phyloP scores from a whole-genome alignment of 2,113 vertebrate genomes.

The Mormyrus lacerda region DNA sequence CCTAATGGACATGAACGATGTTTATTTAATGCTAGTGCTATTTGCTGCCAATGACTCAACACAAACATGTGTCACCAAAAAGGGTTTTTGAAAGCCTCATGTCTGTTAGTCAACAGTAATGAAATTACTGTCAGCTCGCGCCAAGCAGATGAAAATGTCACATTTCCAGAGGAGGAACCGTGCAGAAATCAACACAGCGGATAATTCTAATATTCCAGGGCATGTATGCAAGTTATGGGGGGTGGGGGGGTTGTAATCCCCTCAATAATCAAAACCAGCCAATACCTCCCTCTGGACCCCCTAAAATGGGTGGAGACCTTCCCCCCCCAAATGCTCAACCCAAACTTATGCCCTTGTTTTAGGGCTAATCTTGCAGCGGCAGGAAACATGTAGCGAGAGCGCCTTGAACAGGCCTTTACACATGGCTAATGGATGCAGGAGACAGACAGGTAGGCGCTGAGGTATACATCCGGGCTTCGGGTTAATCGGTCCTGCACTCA shows the following conservation, averaged over 20 bases:
- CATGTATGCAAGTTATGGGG: background rate
- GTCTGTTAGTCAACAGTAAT: slow-evolving; percentile 3
- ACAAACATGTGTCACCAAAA: slow-evolving; percentile 9
- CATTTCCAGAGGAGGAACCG: background rate
- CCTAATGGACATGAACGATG: background rate
- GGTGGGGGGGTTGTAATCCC: background rate
- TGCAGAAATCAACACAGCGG: background rate
- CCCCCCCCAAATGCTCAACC: no score
- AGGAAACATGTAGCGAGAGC: background rate
- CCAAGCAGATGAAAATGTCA: background rate
- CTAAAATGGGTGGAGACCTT: background rate
- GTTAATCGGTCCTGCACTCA: background rate
- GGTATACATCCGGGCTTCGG: background rate
- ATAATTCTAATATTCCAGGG: background rate
- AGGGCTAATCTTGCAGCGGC: background rate
- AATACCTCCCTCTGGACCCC: background rate
- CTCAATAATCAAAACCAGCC: background rate
- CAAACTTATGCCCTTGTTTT: background rate
- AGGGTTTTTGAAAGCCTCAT: background rate
- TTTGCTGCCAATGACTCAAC: background rate
- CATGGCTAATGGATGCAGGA: background rate
- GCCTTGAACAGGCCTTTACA: background rate
- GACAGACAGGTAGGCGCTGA: background rate
- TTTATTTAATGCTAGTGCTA: background rate
- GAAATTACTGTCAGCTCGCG: background rate